Base-by-base conservation (phyloP, 2,888 invertebrate genomes). In the Lepidocyrtinus sp. region DNA sequence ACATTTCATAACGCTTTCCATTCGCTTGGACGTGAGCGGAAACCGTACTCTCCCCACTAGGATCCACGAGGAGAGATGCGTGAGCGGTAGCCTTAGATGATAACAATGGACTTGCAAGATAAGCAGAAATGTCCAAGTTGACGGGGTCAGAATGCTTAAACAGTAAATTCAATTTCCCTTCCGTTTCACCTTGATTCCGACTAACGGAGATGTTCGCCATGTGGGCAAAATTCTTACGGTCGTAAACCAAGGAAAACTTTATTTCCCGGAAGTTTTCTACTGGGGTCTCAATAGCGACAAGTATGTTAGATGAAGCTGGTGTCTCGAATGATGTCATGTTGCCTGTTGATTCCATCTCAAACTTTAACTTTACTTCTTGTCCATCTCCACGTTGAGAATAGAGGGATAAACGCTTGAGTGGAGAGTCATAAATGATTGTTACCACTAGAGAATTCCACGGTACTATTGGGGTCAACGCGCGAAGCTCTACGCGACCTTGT, bases 391-490 rank as follows among this genome's bases (percentile, higher is more conserved):
- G 70, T 3, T 83, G 70, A 2, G 83, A 80, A 7, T 68, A 50
- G 62, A 83, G 59, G 0, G 46, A 71, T 5, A 83, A 27, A 19
- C 69, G 65, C n/a, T 75, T 69, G 19, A 71, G 67, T 15, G 68
- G 64, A 21, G 59, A 63, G n/a, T 82, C 73, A 21, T 80, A 74
- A 3, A 76, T 78, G 0, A 85, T 26, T 0, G 75, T 81, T 0
- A 81, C 19, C 9, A 75, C 78, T 0, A 87, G 59, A 1, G 78
- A 77, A n/a, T 81, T 72, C 74, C 85, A 83, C n/a, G 79, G 73
- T 9, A 79, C 46, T 61, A 86, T 82, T 1, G 87, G 87, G 7
- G 87, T 87, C 3, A 62, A 64, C 0, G 81, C 65, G 12, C 75
- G 75, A 1, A 87, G 22, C 19, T 77, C 75, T 15, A 84, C 61